phyloP scores from a whole-genome alignment of 2,888 invertebrate species.

The Girardia tigrina region DNA sequence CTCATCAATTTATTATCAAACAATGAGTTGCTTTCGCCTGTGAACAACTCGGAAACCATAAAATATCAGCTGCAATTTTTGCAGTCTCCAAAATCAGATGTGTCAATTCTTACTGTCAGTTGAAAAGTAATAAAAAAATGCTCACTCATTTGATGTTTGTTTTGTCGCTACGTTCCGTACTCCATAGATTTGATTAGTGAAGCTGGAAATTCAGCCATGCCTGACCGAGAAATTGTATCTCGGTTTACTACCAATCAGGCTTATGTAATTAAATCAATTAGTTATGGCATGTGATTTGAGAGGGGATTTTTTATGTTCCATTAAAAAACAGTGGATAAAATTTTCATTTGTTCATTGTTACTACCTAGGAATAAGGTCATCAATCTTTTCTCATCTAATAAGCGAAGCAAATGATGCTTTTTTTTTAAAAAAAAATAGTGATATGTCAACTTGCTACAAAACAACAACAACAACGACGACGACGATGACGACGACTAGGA shows the following conservation, averaged over 20 bases:
- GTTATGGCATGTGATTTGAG: conserved; percentile 23
- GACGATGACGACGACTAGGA: neutral
- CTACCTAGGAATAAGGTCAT: conserved; percentile 23
- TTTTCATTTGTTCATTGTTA: neutral
- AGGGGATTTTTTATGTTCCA: conserved; percentile 23
- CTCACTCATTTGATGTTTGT: conserved; percentile 23
- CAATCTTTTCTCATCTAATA: conserved; percentile 18
- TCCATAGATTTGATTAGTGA: conserved; percentile 23
- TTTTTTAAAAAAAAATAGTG: neutral
- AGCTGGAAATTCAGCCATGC: conserved; percentile 23
- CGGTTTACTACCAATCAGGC: conserved; percentile 23
- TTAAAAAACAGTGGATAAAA: conserved; percentile 18
- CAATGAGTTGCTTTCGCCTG: conserved; percentile 20
- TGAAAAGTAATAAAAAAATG: conserved; percentile 23
- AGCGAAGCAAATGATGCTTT: conserved; percentile 21
- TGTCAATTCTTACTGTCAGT: conserved; percentile 23
- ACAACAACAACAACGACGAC: neutral
- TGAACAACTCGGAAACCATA: conserved; percentile 20
- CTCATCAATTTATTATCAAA: conserved; percentile 23
- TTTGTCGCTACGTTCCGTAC: conserved; percentile 20
- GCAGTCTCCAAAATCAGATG: conserved; percentile 23
- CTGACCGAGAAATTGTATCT: conserved; percentile 23
- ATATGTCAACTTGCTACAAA: neutral
- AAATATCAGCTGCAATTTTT: conserved; percentile 18
- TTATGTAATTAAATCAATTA: conserved; percentile 23